These are phyloP conservation scores for Hirundo rustica DNA, from an alignment of 2,797 vertebrate species.

Conservation along the genomic window DNA sequence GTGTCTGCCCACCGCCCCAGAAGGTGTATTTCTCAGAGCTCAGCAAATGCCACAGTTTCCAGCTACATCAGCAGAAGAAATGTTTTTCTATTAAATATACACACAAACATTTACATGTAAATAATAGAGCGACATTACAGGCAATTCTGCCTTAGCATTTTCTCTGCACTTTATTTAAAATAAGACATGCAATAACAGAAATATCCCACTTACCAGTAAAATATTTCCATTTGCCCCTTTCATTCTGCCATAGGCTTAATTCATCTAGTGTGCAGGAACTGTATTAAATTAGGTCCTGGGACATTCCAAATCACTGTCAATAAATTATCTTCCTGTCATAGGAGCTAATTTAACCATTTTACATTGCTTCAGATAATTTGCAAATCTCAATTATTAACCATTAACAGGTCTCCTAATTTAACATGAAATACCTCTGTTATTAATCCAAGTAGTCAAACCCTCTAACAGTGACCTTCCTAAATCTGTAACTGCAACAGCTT, in stretches of 20 bases:
- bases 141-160: not conserved
- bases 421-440: not conserved
- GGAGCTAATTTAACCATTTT: conserved; percentile 41
- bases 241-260: conserved; percentile 6
- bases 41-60: not conserved
- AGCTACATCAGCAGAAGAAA: not conserved
- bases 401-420: conserved; percentile 36
- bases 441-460: conserved; percentile 7
- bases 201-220: not conserved
- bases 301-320: conserved; percentile 15
- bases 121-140: not conserved
- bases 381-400: conserved; percentile 42
- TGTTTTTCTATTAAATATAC: not conserved
- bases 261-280: not conserved
- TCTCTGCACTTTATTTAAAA: not conserved
- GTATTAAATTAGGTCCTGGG: conserved; percentile 25
- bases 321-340: conserved; percentile 42
- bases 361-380: conserved; percentile 35
- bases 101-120: not conserved
- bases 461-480: not conserved
- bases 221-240: not conserved
- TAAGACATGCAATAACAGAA: not conserved
- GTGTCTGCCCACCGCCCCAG: not conserved
- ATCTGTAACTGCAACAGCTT: not conserved
- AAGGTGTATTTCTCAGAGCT: not conserved